These are phyloP conservation scores for Oryzias sinensis DNA, from an alignment of 2,797 vertebrate species.

Conservation along the genomic window DNA sequence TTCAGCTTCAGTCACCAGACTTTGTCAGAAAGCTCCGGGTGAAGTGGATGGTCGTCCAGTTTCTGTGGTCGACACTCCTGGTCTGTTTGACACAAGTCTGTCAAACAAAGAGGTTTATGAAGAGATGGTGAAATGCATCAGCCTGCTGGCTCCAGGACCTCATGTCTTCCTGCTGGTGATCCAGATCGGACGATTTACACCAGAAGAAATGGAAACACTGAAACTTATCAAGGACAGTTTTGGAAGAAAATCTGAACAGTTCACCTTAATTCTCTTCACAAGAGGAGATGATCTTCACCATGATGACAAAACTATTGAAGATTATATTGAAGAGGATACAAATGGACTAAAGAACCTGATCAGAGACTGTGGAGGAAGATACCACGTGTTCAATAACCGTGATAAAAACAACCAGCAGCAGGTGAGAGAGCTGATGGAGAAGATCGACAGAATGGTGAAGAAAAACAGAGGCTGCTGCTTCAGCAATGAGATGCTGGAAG, in stretches of 20 bases:
- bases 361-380: conserved; percentile 24
- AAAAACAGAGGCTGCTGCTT: conserved; percentile 17
- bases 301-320: not conserved
- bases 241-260: conserved; percentile 11
- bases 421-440: conserved; percentile 21
- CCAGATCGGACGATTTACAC: conserved; percentile 20
- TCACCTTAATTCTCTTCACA: conserved; percentile 33
- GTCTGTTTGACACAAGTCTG: conserved; percentile 19
- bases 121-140: conserved; percentile 25
- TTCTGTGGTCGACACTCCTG: conserved; percentile 34
- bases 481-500: conserved; percentile 29
- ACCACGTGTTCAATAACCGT: conserved; percentile 32
- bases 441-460: conserved; percentile 17
- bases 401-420: conserved; percentile 14
- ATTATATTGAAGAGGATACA: not conserved
- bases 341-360: conserved; percentile 10
- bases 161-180: conserved; percentile 23
- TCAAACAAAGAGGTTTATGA: not conserved
- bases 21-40: conserved; percentile 9
- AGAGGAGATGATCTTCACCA: conserved; percentile 24
- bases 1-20: conserved; percentile 3
- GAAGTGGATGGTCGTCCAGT: conserved; percentile 11
- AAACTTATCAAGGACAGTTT: conserved; percentile 30
- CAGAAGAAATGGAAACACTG: conserved; percentile 22
- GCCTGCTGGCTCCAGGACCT: conserved; percentile 31